Base-by-base conservation (phyloP, 1,140 invertebrate genomes). In the Diuraphis noxia region DNA sequence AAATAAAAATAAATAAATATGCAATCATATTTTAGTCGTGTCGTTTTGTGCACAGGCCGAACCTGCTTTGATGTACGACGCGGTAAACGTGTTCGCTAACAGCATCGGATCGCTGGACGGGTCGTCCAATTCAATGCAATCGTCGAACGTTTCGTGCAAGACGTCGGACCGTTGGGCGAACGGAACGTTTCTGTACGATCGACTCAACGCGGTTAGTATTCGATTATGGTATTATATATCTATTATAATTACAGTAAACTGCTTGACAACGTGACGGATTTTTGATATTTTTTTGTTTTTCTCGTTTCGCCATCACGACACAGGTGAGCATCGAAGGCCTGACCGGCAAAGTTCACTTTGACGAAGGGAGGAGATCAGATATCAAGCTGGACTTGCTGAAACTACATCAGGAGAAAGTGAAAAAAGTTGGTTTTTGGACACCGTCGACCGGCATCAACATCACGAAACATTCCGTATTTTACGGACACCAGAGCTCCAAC, bases 171-270 rank as follows among this genome's bases (percentile, higher is more conserved):
- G 46, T 49, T 91, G 89, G 96, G 98, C 96, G 17, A 97, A 98
- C 93, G 98, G 98, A 86, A 97, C 98, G 93, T 98, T 97, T 92
- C 95, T 99, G 41, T 97, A 98, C 92, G 99, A 99, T 95, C 99
- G 98, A 93, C 99, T 99, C 97, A 98, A 98, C 95, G 97, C 98
- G 93, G 98, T 98, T 94, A 96, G 96, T 92, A 90, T 41, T 43
- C 2, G n/a, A 23, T 30, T 72, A 9, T 72, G 30, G n/a, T n/a
- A n/a, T n/a, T n/a, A n/a, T n/a, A n/a, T n/a, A n/a, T n/a, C n/a
- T n/a, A n/a, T n/a, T n/a, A n/a, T n/a, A n/a, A n/a, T n/a, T n/a
- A 34, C 6, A n/a, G 4, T n/a, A n/a, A n/a, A 72, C 56, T 1
- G 13, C 34, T n/a, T 72, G 34, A 72, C 13, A 1, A n/a, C 56